These are phyloP conservation scores for Cetonia aurata DNA, from an alignment of 2,888 invertebrate species.

Conservation along the genomic window DNA sequence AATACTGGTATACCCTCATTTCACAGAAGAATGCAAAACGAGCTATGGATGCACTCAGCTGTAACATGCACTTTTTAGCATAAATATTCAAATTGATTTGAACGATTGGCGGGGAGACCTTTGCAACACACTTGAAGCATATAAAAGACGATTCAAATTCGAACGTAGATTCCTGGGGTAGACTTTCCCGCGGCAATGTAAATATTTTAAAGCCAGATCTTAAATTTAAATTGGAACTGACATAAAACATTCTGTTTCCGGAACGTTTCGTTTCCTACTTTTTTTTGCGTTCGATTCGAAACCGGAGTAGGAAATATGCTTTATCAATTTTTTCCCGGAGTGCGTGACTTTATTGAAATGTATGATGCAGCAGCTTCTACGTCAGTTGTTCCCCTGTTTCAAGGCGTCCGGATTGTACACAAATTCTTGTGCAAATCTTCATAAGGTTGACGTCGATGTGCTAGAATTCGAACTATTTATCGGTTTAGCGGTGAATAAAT, in stretches of 20 bases:
- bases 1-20: too few species aligned
- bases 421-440: constrained; percentile 24
- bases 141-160: constrained; percentile 35
- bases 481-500: too few species aligned
- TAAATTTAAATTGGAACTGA: constrained; percentile 54
- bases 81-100: constrained; percentile 22
- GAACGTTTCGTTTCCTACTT: constrained; percentile 49
- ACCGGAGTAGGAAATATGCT: constrained; percentile 52
- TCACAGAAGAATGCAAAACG: too few species aligned
- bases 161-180: constrained; percentile 11
- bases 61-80: too few species aligned
- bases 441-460: not conserved
- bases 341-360: constrained; percentile 52
- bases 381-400: not conserved
- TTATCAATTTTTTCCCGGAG: constrained; percentile 52
- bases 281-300: constrained; percentile 49
- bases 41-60: too few species aligned
- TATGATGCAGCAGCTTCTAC: constrained; percentile 48
- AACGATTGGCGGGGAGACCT: not conserved
- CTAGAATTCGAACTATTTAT: too few species aligned
- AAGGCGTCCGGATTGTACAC: constrained; percentile 20
- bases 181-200: constrained; percentile 44
- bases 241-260: constrained; percentile 53
- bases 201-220: constrained; percentile 52
- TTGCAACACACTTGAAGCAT: not conserved